Base-by-base conservation (phyloP, 2,113 vertebrate species). In the Phocoena phocoena region DNA sequence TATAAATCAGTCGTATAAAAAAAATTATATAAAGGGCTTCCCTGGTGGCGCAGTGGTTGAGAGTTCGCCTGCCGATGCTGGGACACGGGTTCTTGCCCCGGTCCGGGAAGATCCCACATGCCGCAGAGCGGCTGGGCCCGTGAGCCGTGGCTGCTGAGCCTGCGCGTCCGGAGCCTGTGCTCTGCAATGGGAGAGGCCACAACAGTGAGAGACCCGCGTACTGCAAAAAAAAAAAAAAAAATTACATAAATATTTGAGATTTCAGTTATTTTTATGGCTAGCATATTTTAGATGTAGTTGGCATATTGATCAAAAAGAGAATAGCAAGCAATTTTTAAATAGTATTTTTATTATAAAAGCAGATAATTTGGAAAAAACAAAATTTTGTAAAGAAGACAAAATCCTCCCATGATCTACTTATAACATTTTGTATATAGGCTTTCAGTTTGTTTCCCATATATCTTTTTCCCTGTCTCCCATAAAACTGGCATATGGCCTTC, bases 181-280 rank as follows among this genome's bases (percentile, higher is more conserved):
- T 44, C 8, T 8, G 44, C 44, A 44, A 44, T 8, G 44, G 44
- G 44, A 44, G 44, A 44, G 44, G 8, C 44, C 44, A 44, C 44
- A 44, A 44, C 44, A 44, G 44, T 44, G 44, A 44, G 44, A 10
- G 8, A 1, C 44, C 8, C 44, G 44, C 44, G 2, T 44, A 44
- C 44, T 8, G 44, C 41, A 5, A 41, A 41, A 41, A 44, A 44
- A 44, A 44, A 44, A 44, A 44, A 44, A 44, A 44, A 44, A 90
- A 58, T 96, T 88, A 50, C 25, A 5, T 50, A 93, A 91, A 50
- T 86, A 55, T 50, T 80, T 77, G 58, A 90, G 21, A 92, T 58
- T 86, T 96, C 17, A 95, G 62, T 83, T 77, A 77, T 85, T 93
- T 93, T n/a, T 86, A 88, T 82, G 74, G 21, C 55, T 67, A 82